These are phyloP conservation scores for Drosophila teissieri DNA, from an alignment of 1,140 invertebrate genomes.

Conservation along the genomic window DNA sequence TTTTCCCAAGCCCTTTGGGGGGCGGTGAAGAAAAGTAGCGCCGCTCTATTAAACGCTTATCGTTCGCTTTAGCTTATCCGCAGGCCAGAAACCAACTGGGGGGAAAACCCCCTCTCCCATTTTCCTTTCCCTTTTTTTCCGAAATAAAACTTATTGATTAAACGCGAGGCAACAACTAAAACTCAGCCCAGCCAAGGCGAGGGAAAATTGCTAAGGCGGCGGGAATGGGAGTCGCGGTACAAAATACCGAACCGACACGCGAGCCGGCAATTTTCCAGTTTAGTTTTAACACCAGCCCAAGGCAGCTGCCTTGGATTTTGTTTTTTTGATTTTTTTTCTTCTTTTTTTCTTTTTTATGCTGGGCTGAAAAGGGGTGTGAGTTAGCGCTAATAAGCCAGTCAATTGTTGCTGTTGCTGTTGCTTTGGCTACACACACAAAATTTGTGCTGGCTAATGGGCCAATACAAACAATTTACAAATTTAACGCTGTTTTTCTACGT, in stretches of 20 bases:
- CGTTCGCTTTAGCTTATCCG: slow-evolving; percentile 52
- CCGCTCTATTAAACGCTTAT: slow-evolving; percentile 77
- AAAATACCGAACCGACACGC: slow-evolving; percentile 73
- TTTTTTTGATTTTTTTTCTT: neutral
- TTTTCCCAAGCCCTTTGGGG: slow-evolving; percentile 26
- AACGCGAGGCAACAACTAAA: slow-evolving; percentile 55
- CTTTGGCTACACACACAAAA: slow-evolving; percentile 46
- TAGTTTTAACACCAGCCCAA: slow-evolving; percentile 77
- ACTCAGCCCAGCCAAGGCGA: slow-evolving; percentile 21
- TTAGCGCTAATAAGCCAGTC: slow-evolving; percentile 71
- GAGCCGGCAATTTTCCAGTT: slow-evolving; percentile 80
- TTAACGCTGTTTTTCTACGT: slow-evolving; percentile 71
- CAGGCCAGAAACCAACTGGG: slow-evolving; percentile 22
- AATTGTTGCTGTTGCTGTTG: slow-evolving; percentile 68
- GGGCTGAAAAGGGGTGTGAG: slow-evolving; percentile 10
- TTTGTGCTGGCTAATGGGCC: slow-evolving; percentile 65
- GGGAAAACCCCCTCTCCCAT: neutral
- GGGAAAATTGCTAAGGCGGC: slow-evolving; percentile 7
- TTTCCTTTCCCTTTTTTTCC: neutral
- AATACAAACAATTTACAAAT: slow-evolving; percentile 81
- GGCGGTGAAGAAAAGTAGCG: slow-evolving; percentile 58
- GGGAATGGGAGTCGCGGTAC: slow-evolving; percentile 17
- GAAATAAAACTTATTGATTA: slow-evolving; percentile 76
- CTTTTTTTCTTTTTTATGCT: neutral
- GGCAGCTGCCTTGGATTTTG: slow-evolving; percentile 43